A percentile compares a stretch with the other conserved stretches of the same genome.
Conservation (phyloP, 37 sponge, comb jelly and placozoan genomes). For the Aplysina aerophoba region DNA sequence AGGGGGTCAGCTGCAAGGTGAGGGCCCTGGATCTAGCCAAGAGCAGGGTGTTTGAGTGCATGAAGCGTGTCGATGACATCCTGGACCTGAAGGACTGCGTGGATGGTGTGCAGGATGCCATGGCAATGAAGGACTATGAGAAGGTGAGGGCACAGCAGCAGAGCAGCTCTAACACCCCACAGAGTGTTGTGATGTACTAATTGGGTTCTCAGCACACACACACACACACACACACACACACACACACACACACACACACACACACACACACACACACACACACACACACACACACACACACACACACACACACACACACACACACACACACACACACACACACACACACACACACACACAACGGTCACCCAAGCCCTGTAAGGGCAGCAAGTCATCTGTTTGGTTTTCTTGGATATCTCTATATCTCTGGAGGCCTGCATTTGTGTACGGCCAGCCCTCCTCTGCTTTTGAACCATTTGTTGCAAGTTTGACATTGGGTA, state of each 20-base stretch:
- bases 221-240: not conserved
- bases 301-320: not conserved
- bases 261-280: not conserved
- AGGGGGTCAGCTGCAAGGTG: constrained; percentile 89
- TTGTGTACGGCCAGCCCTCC: not conserved
- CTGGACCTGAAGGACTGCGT: constrained; percentile 90
- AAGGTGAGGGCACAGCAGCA: constrained; percentile 43
- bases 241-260: not conserved
- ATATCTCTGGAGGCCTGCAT: not conserved
- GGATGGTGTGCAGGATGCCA: constrained; percentile 83
- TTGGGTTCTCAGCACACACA: not conserved
- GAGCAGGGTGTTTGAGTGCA: constrained; percentile 78
- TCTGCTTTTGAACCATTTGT: constrained; percentile 13
- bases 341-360: constrained; percentile 28
- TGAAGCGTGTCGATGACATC: constrained; percentile 95
- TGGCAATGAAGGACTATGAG: constrained; percentile 77
- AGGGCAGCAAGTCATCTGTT: no score
- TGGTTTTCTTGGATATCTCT: no score
- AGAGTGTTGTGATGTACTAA: no score
- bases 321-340: constrained; percentile 24
- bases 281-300: not conserved
- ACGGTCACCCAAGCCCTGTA: not conserved
- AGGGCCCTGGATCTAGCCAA: constrained; percentile 78
- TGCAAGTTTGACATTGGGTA: constrained; percentile 9
- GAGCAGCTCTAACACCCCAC: no score